Evolutionary conservation across 1,140 invertebrate genomes (phyloP), one percentile per base, ranked within the genome.

Genomic region (Heliothis virescens): DNA sequence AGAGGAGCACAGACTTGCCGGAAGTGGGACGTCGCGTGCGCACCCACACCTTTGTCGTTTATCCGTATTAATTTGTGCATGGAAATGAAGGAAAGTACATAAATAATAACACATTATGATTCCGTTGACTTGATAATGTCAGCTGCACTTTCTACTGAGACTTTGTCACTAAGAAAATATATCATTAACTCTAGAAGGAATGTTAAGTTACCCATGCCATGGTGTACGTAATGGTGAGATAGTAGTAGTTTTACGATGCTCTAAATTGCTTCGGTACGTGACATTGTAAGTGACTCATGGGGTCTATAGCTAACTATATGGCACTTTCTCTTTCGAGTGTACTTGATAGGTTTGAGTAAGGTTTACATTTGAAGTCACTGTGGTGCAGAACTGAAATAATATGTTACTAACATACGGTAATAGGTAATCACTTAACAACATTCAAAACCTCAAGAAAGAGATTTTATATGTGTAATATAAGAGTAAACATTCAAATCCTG

Each of bases 1-100:
- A 86, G 83, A 83, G 79, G 80, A 82, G 63, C 65, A 57, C 76
- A 80, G 85, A 69, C 83, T 84, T 83, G 84, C 83, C 85, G 85
- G 86, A 89, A 87, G 85, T 84, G 77, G 79, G 71, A 41, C 83
- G 81, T 84, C 81, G 86, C 87, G 82, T 86, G 87, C 83, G 77
- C 80, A 80, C 81, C 76, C 78, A 76, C 80, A 65, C 67, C 78
- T 82, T 79, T 79, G 76, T 73, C 65, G 48, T 59, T 52, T 76
- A 47, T 55, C 59, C 74, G 29, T 60, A 76, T 53, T 65, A 63
- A 65, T 76, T 67, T 76, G 72, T 75, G 62, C 41, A 79, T 71
- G 52, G 55, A 75, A 75, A 80, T 76, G 76, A 50, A 60, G 55
- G 79, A 80, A 76, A 80, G 62, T 75, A 76, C 53, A 79, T 65